Evolutionary conservation across 2,888 invertebrate species (phyloP).

Genomic region (Plagiodera versicolora): DNA sequence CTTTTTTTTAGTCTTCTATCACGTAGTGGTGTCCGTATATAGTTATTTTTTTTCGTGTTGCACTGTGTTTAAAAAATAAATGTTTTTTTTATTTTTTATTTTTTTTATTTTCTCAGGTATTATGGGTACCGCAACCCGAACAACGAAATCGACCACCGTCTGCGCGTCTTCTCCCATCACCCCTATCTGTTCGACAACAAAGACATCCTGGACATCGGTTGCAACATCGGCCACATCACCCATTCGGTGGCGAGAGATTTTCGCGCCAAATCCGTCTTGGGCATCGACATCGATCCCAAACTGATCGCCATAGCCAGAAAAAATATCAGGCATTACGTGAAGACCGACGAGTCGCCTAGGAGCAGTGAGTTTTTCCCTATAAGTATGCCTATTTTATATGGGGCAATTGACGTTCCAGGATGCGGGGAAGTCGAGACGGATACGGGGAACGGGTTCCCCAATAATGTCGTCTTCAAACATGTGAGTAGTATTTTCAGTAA

Average conservation of each 20-base stretch:
- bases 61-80: no score
- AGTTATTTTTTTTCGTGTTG: no score
- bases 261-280: conserved; percentile 81
- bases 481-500: conserved; percentile 57
- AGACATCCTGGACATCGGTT: conserved; percentile 95
- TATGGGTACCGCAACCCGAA: conserved; percentile 91
- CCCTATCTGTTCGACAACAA: conserved; percentile 84
- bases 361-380: conserved; percentile 73
- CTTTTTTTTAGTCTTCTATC: no score
- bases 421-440: conserved; percentile 43
- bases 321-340: conserved; percentile 72
- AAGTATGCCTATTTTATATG: conserved; percentile 86
- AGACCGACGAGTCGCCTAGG: conserved; percentile 50
- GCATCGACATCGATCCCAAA: conserved; percentile 92
- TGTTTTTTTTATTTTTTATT: background rate
- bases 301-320: conserved; percentile 77
- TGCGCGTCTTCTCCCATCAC: conserved; percentile 78
- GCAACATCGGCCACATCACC: conserved; percentile 96
- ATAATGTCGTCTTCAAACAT: conserved; percentile 87
- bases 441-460: conserved; percentile 71
- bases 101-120: conserved; percentile 64
- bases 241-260: conserved; percentile 86
- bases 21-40: no score
- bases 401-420: conserved; percentile 71
- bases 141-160: conserved; percentile 78